Percentiles rank a stretch among this genome's conserved stretches.
Conservation (phyloP, 2,888 invertebrate genomes). For the Ophioninae sp. region DNA sequence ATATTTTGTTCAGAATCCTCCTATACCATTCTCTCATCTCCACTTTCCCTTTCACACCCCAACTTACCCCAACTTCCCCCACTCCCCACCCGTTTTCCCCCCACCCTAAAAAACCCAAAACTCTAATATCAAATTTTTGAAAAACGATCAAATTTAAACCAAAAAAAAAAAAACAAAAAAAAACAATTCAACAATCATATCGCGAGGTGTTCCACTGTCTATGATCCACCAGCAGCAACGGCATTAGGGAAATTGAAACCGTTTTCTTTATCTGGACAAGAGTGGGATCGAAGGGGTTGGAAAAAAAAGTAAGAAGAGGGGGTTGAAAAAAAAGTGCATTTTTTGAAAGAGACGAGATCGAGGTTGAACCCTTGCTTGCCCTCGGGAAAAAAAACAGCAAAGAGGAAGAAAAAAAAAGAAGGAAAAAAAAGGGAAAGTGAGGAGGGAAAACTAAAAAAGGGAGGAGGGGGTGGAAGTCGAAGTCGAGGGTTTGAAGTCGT, state of each 20-base stretch:
- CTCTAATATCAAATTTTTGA: constrained; percentile 11
- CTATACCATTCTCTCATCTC: neutral
- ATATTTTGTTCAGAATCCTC: too few species aligned
- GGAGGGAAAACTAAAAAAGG: too few species aligned
- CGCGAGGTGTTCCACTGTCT: constrained; percentile 10
- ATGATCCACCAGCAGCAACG: constrained; percentile 52
- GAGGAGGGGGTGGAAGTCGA: too few species aligned
- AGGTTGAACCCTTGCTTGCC: too few species aligned
- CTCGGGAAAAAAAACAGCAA: too few species aligned
- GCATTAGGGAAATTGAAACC: constrained; percentile 80
- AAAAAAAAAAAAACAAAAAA: constrained; percentile 33
- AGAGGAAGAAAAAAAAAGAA: constrained; percentile 1
- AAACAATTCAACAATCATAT: constrained; percentile 21
- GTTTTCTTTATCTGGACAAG: constrained; percentile 75
- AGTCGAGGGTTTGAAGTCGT: constrained; percentile 49
- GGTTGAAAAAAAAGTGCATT: constrained; percentile 58
- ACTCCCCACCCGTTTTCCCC: neutral
- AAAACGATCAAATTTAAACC: constrained; percentile 31
- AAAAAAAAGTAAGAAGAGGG: too few species aligned
- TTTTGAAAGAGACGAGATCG: constrained; percentile 46
- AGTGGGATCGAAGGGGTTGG: too few species aligned
- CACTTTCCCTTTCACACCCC: neutral
- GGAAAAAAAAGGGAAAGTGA: too few species aligned
- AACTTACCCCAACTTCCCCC: neutral
- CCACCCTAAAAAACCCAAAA: neutral